Percentiles rank a stretch among this genome's conserved stretches.
phyloP scores from a whole-genome alignment of 2,113 vertebrate genomes.

The Colinus virginianus region DNA sequence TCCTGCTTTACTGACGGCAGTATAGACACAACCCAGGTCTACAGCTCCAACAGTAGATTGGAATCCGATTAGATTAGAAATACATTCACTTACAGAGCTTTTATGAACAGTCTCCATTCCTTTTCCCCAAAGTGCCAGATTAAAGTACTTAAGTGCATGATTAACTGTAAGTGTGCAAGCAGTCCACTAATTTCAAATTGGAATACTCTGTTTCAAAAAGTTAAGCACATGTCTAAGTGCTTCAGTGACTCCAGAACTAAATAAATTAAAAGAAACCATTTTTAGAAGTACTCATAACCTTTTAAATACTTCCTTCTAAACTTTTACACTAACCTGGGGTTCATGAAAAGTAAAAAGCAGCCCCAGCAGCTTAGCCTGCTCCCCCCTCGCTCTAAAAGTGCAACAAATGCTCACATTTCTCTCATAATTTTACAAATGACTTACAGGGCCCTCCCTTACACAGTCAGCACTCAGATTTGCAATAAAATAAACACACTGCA shows the following conservation, averaged over 20 bases:
- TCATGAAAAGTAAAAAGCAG: background rate
- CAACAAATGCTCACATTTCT: background rate
- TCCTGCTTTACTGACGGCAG: slow-evolving; percentile 2
- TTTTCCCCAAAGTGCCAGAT: slow-evolving; percentile 60
- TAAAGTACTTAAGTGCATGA: slow-evolving; percentile 60
- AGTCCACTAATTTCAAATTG: slow-evolving; percentile 61
- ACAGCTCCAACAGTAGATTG: slow-evolving; percentile 39
- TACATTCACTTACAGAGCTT: slow-evolving; percentile 34
- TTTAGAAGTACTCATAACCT: slow-evolving; percentile 1
- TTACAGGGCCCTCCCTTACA: background rate
- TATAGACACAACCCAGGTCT: slow-evolving; percentile 41
- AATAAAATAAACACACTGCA: background rate
- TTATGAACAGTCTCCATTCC: slow-evolving; percentile 58
- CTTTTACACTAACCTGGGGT: background rate
- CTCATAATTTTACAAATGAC: background rate
- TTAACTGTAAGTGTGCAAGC: slow-evolving; percentile 60
- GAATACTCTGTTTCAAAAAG: slow-evolving; percentile 42
- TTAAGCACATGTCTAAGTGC: slow-evolving; percentile 57
- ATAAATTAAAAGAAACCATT: slow-evolving; percentile 50
- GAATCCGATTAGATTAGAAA: slow-evolving; percentile 66
- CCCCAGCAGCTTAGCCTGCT: background rate
- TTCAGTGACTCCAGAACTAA: slow-evolving; percentile 59
- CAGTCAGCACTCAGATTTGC: background rate
- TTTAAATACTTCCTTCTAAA: slow-evolving; percentile 16
- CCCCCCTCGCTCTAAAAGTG: background rate